Percentiles rank a stretch among this genome's conserved stretches.
These are phyloP conservation scores for Pantherophis alleghaniensis DNA, from an alignment of 2,797 vertebrate species.

Conservation along the genomic window DNA sequence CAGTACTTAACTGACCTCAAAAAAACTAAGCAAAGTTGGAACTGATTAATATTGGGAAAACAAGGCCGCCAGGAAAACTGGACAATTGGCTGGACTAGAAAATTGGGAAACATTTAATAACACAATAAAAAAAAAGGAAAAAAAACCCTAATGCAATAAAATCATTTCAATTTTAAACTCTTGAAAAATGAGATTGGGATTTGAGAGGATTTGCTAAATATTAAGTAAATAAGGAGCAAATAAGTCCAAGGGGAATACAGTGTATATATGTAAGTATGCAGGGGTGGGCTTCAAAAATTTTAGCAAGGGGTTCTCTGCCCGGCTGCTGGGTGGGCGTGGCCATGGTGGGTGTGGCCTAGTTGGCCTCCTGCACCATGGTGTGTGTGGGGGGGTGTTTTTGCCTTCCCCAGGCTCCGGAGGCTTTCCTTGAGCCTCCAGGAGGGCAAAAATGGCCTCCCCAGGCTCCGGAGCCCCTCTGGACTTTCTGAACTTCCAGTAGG, in stretches of 20 bases:
- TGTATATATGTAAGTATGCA: not conserved
- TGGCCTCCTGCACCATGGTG: no score
- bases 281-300: no score
- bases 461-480: no score
- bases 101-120: not conserved
- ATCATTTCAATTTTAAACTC: not conserved
- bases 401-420: no score
- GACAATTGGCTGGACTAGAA: not conserved
- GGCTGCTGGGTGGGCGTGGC: no score
- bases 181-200: not conserved
- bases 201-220: not conserved
- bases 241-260: not conserved
- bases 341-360: no score
- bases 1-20: not conserved
- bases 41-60: not conserved
- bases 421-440: no score
- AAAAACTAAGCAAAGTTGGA: not conserved
- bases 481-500: no score
- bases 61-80: not conserved
- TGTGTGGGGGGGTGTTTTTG: no score
- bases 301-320: no score
- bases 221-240: not conserved
- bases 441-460: no score
- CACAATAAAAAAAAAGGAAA: not conserved
- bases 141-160: not conserved